Conservation (phyloP, 2,888 invertebrate species). For the Pseudococcus longispinus region DNA sequence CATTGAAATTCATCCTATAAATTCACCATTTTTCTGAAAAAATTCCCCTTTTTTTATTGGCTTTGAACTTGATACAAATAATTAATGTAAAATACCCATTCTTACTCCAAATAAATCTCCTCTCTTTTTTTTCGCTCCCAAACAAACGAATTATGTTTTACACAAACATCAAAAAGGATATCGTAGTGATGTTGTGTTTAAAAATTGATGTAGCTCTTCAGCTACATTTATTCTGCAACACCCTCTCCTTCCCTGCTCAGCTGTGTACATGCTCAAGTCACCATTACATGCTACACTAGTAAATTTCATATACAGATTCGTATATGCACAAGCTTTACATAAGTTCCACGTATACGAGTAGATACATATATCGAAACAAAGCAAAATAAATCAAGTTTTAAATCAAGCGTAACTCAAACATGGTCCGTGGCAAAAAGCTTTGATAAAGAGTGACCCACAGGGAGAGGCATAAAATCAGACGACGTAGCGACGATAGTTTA, state of each 20-base stretch:
- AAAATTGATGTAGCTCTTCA: no score
- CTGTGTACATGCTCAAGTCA: background rate
- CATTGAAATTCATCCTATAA: no score
- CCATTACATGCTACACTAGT: background rate
- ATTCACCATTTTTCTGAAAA: no score
- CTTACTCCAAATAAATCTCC: no score
- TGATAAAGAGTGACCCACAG: background rate
- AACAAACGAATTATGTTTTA: no score
- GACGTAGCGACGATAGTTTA: background rate
- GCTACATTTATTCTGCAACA: no score
- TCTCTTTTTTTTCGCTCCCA: no score
- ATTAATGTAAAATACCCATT: no score
- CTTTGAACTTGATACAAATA: no score
- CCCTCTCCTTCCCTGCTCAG: background rate
- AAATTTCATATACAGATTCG: background rate
- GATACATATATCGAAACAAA: constrained; percentile 15
- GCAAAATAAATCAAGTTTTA: constrained; percentile 50
- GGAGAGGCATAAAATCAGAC: background rate
- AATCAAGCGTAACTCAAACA: constrained; percentile 51
- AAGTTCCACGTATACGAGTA: background rate
- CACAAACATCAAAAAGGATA: no score
- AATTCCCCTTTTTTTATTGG: no score
- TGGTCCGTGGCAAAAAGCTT: constrained; percentile 15
- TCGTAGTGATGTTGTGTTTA: no score
- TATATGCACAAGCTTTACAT: background rate